phyloP scores from a whole-genome alignment of 1,140 invertebrate genomes.

The Drosophila guanche region DNA sequence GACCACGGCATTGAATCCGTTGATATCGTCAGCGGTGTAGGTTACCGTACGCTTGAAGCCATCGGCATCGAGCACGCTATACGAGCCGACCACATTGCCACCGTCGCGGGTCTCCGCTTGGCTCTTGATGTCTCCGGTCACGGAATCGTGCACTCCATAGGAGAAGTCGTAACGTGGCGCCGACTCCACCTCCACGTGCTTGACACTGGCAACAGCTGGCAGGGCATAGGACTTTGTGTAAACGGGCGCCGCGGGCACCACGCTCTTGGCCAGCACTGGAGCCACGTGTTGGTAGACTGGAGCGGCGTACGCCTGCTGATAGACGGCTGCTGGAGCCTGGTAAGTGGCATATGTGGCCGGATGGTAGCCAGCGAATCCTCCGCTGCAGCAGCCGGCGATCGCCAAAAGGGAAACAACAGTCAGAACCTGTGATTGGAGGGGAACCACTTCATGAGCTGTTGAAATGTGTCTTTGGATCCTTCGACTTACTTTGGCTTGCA shows the following conservation, averaged over 20 bases:
- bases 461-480: too few relatives aligned
- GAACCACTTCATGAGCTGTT: too few relatives aligned
- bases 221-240: conserved; percentile 58
- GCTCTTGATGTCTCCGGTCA: conserved; percentile 86
- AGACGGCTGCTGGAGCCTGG: conserved; percentile 52
- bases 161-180: conserved; percentile 84
- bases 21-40: conserved; percentile 85
- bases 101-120: conserved; percentile 86
- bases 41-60: conserved; percentile 85
- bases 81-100: conserved; percentile 85
- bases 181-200: conserved; percentile 69
- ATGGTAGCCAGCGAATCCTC: conserved; percentile 71
- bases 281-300: conserved; percentile 60
- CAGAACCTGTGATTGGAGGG: conserved; percentile 43
- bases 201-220: conserved; percentile 54
- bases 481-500: conserved; percentile 79
- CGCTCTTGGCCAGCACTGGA: conserved; percentile 49
- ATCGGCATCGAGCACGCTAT: conserved; percentile 86
- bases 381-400: conserved; percentile 50
- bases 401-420: conserved; percentile 57
- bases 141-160: conserved; percentile 85
- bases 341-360: conserved; percentile 60
- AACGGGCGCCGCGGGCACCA: conserved; percentile 52
- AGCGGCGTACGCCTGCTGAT: conserved; percentile 45
- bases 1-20: conserved; percentile 85